Evolutionary conservation across 2,797 vertebrate species (phyloP), one percentile per base, ranked within the genome.

Genomic region (Aplochiton taeniatus): DNA sequence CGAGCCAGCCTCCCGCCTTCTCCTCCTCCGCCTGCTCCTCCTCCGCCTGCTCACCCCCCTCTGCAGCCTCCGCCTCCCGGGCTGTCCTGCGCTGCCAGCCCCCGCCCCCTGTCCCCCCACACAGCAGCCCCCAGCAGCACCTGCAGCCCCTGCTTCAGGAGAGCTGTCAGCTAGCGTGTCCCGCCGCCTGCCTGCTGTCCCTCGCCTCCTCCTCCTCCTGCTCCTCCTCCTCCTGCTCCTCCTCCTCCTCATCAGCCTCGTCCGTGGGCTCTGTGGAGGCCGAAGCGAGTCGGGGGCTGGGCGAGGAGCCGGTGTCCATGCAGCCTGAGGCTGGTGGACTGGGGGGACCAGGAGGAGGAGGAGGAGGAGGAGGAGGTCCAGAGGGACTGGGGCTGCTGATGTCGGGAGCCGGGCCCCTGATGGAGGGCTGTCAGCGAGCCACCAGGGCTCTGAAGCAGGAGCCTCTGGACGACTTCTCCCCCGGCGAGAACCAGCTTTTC

Each of bases 361-460:
- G 73, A 48, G 84, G 85, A 20, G 85, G 81, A 72, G 90, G 85
- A 84, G 92, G 87, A 66, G 87, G 87, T 64, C 85, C 4, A 50
- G 88, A 94, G 61, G 90, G 89, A 71, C 89, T 95, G 72, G 90
- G 92, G 78, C 87, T 94, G 60, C 82, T 94, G 80, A 85, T 89
- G 87, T 81, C 87, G 42, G 88, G 86, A 66, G 72, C 75, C 10
- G 84, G 82, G 57, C 58, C 67, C 65, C 78, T 91, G 43, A 86
- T 91, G 0, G 93, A 92, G 8, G 49, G 88, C 70, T 50, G 59
- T 61, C 93, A 92, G 77, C 93, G 94, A 87, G 83, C 90, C 4
- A 88, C 82, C 83, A 75, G 83, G 4, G 89, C 91, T 80, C 88
- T 98, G 76, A 99, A 98, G 85, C 96, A 98, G 86, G 97, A 99